Evolutionary conservation across 2,113 vertebrate species (phyloP).

Genomic region (Microtus pennsylvanicus): DNA sequence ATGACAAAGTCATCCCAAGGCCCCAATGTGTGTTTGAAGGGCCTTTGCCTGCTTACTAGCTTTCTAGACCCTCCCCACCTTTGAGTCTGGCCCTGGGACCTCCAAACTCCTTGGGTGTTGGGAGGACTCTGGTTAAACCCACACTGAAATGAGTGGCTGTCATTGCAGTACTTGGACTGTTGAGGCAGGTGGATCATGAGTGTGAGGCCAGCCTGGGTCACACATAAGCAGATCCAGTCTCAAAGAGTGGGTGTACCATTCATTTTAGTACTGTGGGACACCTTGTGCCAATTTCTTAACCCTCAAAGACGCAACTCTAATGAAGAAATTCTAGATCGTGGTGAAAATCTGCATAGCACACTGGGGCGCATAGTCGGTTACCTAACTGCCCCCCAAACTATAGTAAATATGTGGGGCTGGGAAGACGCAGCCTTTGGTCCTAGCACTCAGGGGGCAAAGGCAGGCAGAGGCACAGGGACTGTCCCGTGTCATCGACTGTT

Average conservation of each 20-base stretch:
- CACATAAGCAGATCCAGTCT: not conserved
- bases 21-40: not conserved
- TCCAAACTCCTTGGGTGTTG: not conserved
- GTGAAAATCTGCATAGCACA: not conserved
- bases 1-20: not conserved
- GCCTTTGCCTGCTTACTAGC: not conserved
- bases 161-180: not conserved
- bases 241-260: not conserved
- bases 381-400: not conserved
- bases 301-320: not conserved
- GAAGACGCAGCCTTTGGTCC: not conserved
- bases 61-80: not conserved
- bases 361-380: not conserved
- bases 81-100: not conserved
- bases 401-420: not conserved
- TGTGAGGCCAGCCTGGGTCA: not conserved
- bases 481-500: not conserved
- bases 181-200: not conserved
- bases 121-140: not conserved
- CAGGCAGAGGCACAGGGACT: not conserved
- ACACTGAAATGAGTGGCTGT: not conserved
- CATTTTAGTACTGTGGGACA: not conserved
- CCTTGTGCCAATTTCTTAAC: constrained; percentile 11
- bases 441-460: not conserved
- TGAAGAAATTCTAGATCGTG: not conserved